Evolutionary conservation across 2,888 invertebrate species (phyloP).

Genomic region (Parascotia fuliginaria): DNA sequence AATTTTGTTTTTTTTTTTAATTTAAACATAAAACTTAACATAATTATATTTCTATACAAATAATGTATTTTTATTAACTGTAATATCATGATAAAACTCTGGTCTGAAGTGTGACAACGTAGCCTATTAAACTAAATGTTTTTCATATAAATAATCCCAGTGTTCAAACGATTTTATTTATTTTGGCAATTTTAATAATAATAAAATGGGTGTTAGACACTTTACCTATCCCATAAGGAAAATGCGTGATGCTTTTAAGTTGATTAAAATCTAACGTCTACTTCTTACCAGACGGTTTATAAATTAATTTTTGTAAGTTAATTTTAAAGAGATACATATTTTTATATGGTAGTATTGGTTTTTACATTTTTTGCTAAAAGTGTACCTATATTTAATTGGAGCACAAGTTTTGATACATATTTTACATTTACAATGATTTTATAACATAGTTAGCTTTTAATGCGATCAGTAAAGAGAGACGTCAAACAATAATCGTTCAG

Average conservation of each 20-base stretch:
- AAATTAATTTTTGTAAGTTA: conserved; percentile 35
- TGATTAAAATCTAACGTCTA: background rate
- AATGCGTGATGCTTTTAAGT: too few species aligned
- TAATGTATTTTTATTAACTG: conserved; percentile 20
- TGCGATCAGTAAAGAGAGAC: conserved; percentile 28
- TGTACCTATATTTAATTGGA: conserved; percentile 47
- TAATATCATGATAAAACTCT: conserved; percentile 18
- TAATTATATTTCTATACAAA: conserved; percentile 17
- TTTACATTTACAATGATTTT: conserved; percentile 70
- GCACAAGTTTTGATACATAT: conserved; percentile 54
- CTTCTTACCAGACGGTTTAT: conserved; percentile 19
- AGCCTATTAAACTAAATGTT: too few species aligned
- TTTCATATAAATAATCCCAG: too few species aligned
- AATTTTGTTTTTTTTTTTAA: too few species aligned
- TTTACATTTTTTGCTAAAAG: conserved; percentile 67
- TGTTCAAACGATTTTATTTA: too few species aligned
- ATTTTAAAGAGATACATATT: conserved; percentile 65
- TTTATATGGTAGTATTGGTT: conserved; percentile 71
- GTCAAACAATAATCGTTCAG: conserved; percentile 38
- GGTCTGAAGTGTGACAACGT: conserved; percentile 17
- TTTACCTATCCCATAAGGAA: too few species aligned
- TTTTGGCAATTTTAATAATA: too few species aligned
- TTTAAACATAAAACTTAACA: too few species aligned
- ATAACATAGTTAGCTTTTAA: conserved; percentile 49
- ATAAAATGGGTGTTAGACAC: too few species aligned